A percentile compares a stretch with the other conserved stretches of the same genome.
phyloP scores from a whole-genome alignment of 2,797 vertebrate genomes.

The Rhinichthys osculus region DNA sequence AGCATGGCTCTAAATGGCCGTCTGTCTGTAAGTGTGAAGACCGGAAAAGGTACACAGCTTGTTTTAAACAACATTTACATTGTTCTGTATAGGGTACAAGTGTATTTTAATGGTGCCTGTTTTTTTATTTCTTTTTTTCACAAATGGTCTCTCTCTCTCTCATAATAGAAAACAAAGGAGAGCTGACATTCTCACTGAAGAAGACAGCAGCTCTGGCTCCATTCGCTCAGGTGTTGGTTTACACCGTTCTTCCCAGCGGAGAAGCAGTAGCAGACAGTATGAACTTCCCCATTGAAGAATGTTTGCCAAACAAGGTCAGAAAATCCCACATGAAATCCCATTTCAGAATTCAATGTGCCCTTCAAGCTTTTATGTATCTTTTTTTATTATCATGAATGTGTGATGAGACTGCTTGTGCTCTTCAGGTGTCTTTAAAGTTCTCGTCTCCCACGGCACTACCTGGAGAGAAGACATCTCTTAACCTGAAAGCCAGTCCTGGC shows the following conservation, averaged over 20 bases:
- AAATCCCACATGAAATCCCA: not conserved
- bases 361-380: not conserved
- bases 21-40: slow-evolving; percentile 67
- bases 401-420: not conserved
- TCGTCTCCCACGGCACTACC: slow-evolving; percentile 75
- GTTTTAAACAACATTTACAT: not conserved
- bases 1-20: slow-evolving; percentile 71
- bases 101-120: not conserved
- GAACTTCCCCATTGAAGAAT: slow-evolving; percentile 78
- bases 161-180: slow-evolving; percentile 78
- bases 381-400: not conserved
- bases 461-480: slow-evolving; percentile 70
- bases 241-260: slow-evolving; percentile 75
- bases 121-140: too few relatives aligned
- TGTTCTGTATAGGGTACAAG: not conserved
- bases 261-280: slow-evolving; percentile 84
- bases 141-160: not conserved
- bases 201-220: slow-evolving; percentile 77
- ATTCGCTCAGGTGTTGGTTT: slow-evolving; percentile 81
- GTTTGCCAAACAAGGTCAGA: slow-evolving; percentile 86
- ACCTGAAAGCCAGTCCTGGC: slow-evolving; percentile 75
- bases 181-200: slow-evolving; percentile 69
- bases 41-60: slow-evolving; percentile 70
- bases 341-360: slow-evolving; percentile 1
- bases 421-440: slow-evolving; percentile 85